Percentiles rank a stretch among this genome's conserved stretches.
phyloP scores from a whole-genome alignment of 2,797 vertebrate genomes.

The Menidia menidia region DNA sequence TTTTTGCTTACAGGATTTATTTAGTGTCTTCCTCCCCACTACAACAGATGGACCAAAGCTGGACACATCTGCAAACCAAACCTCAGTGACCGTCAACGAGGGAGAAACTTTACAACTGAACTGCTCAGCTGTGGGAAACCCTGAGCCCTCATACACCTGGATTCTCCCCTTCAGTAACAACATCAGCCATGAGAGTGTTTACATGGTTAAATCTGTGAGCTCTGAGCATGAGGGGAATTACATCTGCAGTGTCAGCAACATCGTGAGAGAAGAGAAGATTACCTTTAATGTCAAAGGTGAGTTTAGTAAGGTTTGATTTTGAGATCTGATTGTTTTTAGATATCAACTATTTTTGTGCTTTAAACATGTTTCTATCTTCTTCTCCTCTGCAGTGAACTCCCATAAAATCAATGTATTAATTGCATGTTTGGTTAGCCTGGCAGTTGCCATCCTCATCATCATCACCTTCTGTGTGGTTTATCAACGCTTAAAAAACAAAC shows the following conservation, averaged over 20 bases:
- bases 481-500: not conserved
- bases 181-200: fast-evolving
- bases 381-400: not conserved
- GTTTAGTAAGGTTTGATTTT: conserved; percentile 3
- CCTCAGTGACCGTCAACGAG: not conserved
- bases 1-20: not conserved
- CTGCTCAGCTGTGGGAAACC: conserved; percentile 60
- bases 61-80: fast-evolving
- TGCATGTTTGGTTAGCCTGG: no score
- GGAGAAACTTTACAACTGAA: conserved; percentile 39
- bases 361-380: not conserved
- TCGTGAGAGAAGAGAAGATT: fast-evolving
- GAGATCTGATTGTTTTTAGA: not conserved
- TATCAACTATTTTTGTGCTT: not conserved
- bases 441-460: no score
- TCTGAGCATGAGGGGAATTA: conserved; percentile 16
- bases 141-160: conserved; percentile 57
- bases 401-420: not conserved
- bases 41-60: conserved; percentile 49
- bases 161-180: fast-evolving
- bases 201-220: not conserved
- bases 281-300: conserved; percentile 41
- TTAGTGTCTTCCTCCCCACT: not conserved
- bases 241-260: conserved; percentile 28
- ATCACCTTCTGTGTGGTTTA: fast-evolving